Percentiles rank a stretch among this genome's conserved stretches.
Evolutionary conservation across 2,113 vertebrate genomes (phyloP).

Genomic region (Nicator chloris): DNA sequence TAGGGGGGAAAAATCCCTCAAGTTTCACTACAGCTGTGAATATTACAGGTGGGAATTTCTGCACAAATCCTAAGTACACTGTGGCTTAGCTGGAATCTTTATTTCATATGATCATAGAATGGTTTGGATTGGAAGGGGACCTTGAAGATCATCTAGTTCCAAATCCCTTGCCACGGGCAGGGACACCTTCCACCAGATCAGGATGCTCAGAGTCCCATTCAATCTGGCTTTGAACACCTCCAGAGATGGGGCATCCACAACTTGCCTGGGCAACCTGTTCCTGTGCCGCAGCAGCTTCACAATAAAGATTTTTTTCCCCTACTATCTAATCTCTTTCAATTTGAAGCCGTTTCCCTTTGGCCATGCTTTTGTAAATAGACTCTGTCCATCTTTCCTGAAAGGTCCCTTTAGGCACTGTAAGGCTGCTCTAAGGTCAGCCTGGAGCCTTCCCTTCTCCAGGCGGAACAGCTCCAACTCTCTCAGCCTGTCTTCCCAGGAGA

Average conservation of each 20-base stretch:
- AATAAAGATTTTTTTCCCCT: neutral
- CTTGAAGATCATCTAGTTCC: neutral
- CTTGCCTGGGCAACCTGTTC: neutral
- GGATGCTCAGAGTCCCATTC: neutral
- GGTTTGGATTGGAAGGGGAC: neutral
- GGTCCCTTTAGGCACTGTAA: neutral
- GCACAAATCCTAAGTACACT: fast-evolving
- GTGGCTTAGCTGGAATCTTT: neutral
- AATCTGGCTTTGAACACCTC: neutral
- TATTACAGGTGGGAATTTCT: fast-evolving
- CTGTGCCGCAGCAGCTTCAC: neutral
- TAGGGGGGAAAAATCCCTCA: fast-evolving
- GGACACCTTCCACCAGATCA: neutral
- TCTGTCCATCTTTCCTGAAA: neutral
- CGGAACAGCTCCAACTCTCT: neutral
- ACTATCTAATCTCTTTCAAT: neutral
- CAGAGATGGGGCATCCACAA: neutral
- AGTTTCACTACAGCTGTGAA: neutral
- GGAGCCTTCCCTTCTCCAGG: neutral
- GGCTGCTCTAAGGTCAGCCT: neutral
- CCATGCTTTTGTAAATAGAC: neutral
- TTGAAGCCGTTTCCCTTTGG: neutral
- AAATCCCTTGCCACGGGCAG: neutral
- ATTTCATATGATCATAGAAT: neutral
- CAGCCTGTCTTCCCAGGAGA: neutral